Base-by-base conservation (phyloP, 2,888 invertebrate species). In the Conops quadrifasciatus region DNA sequence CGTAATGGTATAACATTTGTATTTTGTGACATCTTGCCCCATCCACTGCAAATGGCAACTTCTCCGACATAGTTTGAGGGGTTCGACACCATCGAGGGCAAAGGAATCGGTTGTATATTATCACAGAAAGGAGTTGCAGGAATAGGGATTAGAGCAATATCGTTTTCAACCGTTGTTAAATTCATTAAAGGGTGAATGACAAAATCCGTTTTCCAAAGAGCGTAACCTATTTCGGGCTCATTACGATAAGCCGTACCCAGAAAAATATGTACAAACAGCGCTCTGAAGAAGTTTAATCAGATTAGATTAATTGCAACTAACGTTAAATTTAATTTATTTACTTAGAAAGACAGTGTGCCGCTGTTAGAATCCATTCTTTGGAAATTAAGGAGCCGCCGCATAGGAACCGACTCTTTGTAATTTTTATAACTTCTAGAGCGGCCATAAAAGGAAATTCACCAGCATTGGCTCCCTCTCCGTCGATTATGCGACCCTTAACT, bases 391-490 rank as follows among this genome's bases (percentile, higher is more conserved):
- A 7, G 15, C 58, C 58, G 15, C 58, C 58, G 24, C 26, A 58
- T 15, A 1, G 9, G 3, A 9, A 16, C 9, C 9, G 9, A 0
- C 58, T n/a, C 4, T 1, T 13, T 53, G 19, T 0, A 21, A 53
- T 53, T 53, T n/a, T n/a, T n/a, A 3, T 21, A 11, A 26, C 24
- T 24, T 58, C 28, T 28, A 58, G 21, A 28, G 15, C 13, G 13
- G 24, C 58, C 58, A 58, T 28, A 58, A 26, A 58, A 7, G 58
- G 58, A 58, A 58, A 58, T 58, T 58, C 15, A 26, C 26, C 28
- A 24, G 11, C 15, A 26, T 7, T 15, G 15, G 26, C 58, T 26
- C 28, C 58, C 2, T 24, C 15, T 58, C 58, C 58, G 24, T 58
- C 24, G 24, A 24, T 15, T 58, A 58, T 58, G 3, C 58, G 26